A percentile compares a stretch with the other conserved stretches of the same genome.
Evolutionary conservation across 1,140 invertebrate species (phyloP).

Genomic region (Phocides pigmalion): DNA sequence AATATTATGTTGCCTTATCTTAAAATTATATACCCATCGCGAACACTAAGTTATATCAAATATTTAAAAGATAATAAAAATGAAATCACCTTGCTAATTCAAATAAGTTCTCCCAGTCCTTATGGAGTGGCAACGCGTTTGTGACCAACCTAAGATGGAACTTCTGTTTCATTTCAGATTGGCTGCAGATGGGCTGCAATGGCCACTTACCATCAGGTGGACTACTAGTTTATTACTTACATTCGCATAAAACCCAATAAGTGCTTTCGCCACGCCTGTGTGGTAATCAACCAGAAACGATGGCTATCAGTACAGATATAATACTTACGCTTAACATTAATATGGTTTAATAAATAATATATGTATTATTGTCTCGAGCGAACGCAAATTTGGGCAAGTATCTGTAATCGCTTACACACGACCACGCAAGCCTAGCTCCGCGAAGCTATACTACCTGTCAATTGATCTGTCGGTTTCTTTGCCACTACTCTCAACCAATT

Average conservation of each 20-base stretch:
- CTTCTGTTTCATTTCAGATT: constrained; percentile 40
- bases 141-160: constrained; percentile 37
- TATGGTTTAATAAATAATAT: constrained; percentile 11
- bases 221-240: constrained; percentile 34
- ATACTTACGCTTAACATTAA: constrained; percentile 1
- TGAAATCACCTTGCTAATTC: background rate
- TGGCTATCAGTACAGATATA: constrained; percentile 22
- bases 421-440: constrained; percentile 80
- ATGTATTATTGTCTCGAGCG: constrained; percentile 57
- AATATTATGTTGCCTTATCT: background rate
- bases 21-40: constrained; percentile 12
- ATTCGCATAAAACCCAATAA: constrained; percentile 28
- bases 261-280: constrained; percentile 28
- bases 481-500: constrained; percentile 56
- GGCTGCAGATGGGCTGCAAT: constrained; percentile 39
- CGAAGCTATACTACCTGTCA: constrained; percentile 67
- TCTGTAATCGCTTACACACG: constrained; percentile 81
- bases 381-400: constrained; percentile 73
- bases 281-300: constrained; percentile 22
- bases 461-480: constrained; percentile 74
- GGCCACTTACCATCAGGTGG: constrained; percentile 36
- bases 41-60: background rate
- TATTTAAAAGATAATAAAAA: background rate
- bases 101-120: background rate
- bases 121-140: constrained; percentile 31